Conservation (phyloP, 2,888 invertebrate genomes). For the Hyposoter dolosus region DNA sequence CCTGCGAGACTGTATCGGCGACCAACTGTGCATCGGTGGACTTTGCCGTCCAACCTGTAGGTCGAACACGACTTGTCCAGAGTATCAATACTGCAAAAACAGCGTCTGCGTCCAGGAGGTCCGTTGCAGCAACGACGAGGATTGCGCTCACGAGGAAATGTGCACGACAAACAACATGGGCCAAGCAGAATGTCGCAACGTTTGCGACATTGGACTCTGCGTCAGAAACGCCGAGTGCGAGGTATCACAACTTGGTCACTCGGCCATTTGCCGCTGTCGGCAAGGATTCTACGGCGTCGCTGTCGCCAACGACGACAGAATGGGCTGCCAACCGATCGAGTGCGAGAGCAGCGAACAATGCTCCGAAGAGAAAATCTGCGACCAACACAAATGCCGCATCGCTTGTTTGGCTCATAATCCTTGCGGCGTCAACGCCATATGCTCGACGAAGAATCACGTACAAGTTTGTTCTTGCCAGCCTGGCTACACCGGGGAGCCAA, state of each 20-base stretch:
- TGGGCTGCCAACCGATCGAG: constrained; percentile 93
- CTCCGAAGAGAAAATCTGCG: constrained; percentile 93
- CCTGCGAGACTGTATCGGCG: constrained; percentile 93
- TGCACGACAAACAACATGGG: constrained; percentile 90
- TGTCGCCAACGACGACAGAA: constrained; percentile 89
- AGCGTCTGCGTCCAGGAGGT: constrained; percentile 94
- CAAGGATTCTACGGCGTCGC: constrained; percentile 91
- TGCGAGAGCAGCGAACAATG: constrained; percentile 91
- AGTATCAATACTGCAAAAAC: constrained; percentile 93
- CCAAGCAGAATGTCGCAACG: constrained; percentile 91
- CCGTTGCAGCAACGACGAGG: constrained; percentile 90
- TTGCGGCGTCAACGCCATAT: constrained; percentile 94
- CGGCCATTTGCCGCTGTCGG: constrained; percentile 92
- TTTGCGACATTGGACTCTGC: constrained; percentile 91
- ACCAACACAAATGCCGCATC: constrained; percentile 93
- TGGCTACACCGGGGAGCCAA: constrained; percentile 93
- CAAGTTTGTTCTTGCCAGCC: constrained; percentile 94
- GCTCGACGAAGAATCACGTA: constrained; percentile 93
- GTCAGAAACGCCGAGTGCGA: constrained; percentile 94
- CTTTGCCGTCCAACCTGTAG: constrained; percentile 95
- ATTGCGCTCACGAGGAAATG: constrained; percentile 91
- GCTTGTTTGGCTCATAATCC: constrained; percentile 93
- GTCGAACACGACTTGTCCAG: constrained; percentile 92
- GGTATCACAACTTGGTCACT: constrained; percentile 90
- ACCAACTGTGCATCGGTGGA: constrained; percentile 94